phyloP scores from a whole-genome alignment of 2,888 invertebrate genomes.

The Leptopilina myrica region DNA sequence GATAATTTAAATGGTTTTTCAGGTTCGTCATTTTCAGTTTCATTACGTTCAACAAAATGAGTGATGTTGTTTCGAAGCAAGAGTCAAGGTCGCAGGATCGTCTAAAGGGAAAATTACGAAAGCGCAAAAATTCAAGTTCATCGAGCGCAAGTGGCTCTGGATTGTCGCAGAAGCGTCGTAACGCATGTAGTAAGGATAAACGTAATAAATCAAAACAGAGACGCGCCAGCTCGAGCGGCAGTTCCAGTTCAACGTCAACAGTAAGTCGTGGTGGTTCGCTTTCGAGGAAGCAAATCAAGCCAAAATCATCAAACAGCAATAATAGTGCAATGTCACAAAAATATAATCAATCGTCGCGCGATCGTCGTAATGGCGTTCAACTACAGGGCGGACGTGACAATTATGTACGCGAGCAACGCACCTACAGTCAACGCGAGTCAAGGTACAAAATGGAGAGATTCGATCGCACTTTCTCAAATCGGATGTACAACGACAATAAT shows the following conservation, averaged over 20 bases:
- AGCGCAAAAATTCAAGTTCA: slow-evolving; percentile 53
- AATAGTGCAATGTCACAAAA: slow-evolving; percentile 27
- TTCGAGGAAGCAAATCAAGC: slow-evolving; percentile 37
- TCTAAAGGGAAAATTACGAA: slow-evolving; percentile 52
- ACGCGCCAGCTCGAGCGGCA: slow-evolving; percentile 60
- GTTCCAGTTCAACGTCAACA: slow-evolving; percentile 59
- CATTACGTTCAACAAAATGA: slow-evolving; percentile 21
- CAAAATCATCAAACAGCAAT: not conserved
- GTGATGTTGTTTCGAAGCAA: slow-evolving; percentile 46
- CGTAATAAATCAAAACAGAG: slow-evolving; percentile 60
- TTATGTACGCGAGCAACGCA: slow-evolving; percentile 27
- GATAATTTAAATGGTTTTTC: not conserved
- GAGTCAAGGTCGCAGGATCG: slow-evolving; percentile 58
- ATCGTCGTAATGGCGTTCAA: slow-evolving; percentile 27
- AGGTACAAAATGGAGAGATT: slow-evolving; percentile 33
- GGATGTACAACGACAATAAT: slow-evolving; percentile 31
- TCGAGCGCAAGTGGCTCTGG: slow-evolving; percentile 50
- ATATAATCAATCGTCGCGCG: slow-evolving; percentile 22
- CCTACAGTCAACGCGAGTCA: slow-evolving; percentile 30
- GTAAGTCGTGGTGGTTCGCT: slow-evolving; percentile 41
- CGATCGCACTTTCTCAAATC: slow-evolving; percentile 29
- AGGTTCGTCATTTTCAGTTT: not conserved
- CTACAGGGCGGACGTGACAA: slow-evolving; percentile 26
- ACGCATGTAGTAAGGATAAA: slow-evolving; percentile 64
- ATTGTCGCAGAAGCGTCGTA: slow-evolving; percentile 57